Evolutionary conservation across 2,113 vertebrate genomes (phyloP), one percentile per base, ranked within the genome.

Genomic region (Rhinoptilus africanus): DNA sequence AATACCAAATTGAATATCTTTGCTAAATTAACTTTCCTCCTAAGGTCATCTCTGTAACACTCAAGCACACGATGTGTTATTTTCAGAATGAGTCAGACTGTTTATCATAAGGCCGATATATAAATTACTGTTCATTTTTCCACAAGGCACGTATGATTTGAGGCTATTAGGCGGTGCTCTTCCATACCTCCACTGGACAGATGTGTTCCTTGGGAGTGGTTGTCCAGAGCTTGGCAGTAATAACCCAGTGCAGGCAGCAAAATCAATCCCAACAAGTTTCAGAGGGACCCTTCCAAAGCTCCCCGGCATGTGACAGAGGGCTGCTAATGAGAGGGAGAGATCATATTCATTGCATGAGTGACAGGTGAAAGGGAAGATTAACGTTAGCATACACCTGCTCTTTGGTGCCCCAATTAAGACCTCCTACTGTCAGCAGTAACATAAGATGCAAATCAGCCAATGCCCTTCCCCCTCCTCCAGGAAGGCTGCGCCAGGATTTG

Each of bases 251-350:
- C 89, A 96, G 98, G 98, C 97, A 97, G 93, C 96, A 97, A 98
- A 98, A 98, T 97, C 97, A 98, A 97, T 97, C 98, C 95, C 98
- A 98, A 98, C 95, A 97, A 98, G 97, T 97, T 98, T 98, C 97
- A 98, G 97, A 98, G 96, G 97, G 97, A 96, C 95, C 88, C 53
- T 96, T 97, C 91, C 93, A 92, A 97, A 97, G 96, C 95, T 97
- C 88, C 91, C 69, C 5, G 1, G 56, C 79, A 95, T 78, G 92
- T 98, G 98, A 98, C 98, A 97, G 98, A 98, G 97, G 96, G 93
- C 97, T 97, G 93, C 94, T 98, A 98, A 98, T 97, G 98, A 98
- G 95, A 88, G 50, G 85, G 85, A 92, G 72, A 93, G 96, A 97
- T 94, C 86, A 96, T 80, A 97, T 97, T 97, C 97, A 97, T 97